These are phyloP conservation scores for Drosophila kikkawai DNA, from an alignment of 1,140 invertebrate genomes.

Conservation along the genomic window DNA sequence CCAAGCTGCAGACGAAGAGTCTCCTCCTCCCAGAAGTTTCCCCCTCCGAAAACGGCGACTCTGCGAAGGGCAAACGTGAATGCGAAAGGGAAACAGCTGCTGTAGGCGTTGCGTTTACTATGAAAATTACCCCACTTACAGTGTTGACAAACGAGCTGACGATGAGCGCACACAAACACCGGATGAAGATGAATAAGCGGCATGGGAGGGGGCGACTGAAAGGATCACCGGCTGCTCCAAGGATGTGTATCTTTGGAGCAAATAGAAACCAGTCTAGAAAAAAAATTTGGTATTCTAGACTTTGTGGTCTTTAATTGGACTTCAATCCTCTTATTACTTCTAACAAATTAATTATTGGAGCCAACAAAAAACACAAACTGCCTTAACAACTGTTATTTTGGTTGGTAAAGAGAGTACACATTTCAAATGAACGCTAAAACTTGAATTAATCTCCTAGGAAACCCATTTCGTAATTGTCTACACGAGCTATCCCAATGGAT, in stretches of 20 bases:
- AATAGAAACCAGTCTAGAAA: background rate
- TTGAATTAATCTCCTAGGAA: background rate
- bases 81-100: slow-evolving; percentile 56
- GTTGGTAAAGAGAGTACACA: background rate
- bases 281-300: background rate
- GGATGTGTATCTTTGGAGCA: slow-evolving; percentile 9
- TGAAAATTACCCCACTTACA: slow-evolving; percentile 80
- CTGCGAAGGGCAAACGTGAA: slow-evolving; percentile 6
- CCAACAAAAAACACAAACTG: too few relatives aligned
- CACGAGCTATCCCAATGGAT: background rate
- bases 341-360: too few relatives aligned
- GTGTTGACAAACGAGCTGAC: slow-evolving; percentile 64
- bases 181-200: slow-evolving; percentile 9
- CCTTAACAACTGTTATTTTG: too few relatives aligned
- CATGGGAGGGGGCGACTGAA: background rate
- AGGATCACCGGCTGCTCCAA: slow-evolving; percentile 5
- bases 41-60: slow-evolving; percentile 2
- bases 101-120: slow-evolving; percentile 76
- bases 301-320: background rate
- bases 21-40: slow-evolving; percentile 4
- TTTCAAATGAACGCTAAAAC: background rate
- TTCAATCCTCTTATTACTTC: too few relatives aligned
- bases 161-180: slow-evolving; percentile 35
- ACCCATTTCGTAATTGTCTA: background rate
- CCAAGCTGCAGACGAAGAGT: slow-evolving; percentile 41